phyloP scores from a whole-genome alignment of 2,797 vertebrate species.

The Peromyscus melanophrys region DNA sequence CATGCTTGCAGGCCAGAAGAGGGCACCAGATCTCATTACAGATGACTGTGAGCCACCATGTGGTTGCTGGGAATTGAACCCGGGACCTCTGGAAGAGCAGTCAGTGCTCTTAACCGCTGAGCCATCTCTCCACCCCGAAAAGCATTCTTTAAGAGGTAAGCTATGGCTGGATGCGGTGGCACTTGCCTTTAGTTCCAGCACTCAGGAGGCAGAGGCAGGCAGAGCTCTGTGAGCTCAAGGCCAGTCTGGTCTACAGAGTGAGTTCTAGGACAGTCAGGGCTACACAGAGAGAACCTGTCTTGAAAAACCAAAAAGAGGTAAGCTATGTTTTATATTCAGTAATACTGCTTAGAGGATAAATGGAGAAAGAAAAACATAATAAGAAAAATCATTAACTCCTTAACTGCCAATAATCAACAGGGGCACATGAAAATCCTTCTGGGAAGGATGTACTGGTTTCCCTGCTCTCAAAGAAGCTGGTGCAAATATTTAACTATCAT shows the following conservation, averaged over 20 bases:
- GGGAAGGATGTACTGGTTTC: background rate
- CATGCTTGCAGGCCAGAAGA: too few relatives aligned
- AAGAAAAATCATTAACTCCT: background rate
- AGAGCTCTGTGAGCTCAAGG: background rate
- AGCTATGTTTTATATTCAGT: constrained; percentile 30
- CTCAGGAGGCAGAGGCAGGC: background rate
- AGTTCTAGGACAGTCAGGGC: background rate
- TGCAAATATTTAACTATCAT: constrained; percentile 9
- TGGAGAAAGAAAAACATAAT: background rate
- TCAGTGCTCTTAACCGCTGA: too few relatives aligned
- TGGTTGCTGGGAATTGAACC: too few relatives aligned
- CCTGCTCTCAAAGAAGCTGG: constrained; percentile 27
- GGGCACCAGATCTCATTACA: too few relatives aligned
- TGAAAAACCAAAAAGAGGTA: background rate
- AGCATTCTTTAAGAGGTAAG: too few relatives aligned
- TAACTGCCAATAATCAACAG: constrained; percentile 7
- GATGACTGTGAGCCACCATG: too few relatives aligned
- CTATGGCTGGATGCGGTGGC: background rate
- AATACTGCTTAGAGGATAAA: constrained; percentile 39
- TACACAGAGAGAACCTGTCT: background rate
- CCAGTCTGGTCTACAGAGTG: background rate
- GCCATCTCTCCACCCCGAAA: too few relatives aligned
- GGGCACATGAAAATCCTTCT: background rate
- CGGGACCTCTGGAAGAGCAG: too few relatives aligned
- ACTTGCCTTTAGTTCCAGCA: background rate